Evolutionary conservation across 2,888 invertebrate genomes (phyloP).

Genomic region (Tenthredo mesomela): DNA sequence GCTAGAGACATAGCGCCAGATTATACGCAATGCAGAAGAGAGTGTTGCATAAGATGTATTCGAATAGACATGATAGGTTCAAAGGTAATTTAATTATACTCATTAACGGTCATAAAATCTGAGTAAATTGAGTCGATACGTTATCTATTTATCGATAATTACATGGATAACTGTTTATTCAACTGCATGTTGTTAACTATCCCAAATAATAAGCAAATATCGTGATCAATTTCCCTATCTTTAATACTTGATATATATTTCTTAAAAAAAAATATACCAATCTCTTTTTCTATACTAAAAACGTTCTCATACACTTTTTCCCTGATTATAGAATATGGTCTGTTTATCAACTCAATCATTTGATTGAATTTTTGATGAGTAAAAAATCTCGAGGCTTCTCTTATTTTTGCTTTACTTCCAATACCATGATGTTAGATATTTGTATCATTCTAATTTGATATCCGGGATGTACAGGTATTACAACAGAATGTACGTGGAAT

Average conservation of each 20-base stretch:
- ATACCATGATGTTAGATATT: neutral
- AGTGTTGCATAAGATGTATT: constrained; percentile 14
- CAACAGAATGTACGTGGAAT: constrained; percentile 76
- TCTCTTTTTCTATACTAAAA: neutral
- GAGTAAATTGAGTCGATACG: neutral
- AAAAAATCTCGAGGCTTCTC: neutral
- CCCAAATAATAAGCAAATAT: neutral
- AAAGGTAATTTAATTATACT: neutral
- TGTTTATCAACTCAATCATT: neutral
- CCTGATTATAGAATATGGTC: neutral
- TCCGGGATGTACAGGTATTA: constrained; percentile 62
- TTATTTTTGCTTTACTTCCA: neutral
- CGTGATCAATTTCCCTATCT: neutral
- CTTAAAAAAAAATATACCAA: neutral
- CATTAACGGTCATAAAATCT: neutral
- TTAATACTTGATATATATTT: neutral
- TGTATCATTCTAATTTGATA: neutral
- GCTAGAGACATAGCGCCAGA: neutral
- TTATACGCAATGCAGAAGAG: neutral
- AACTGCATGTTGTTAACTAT: neutral
- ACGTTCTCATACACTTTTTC: neutral
- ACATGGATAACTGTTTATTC: neutral
- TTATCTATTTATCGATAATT: neutral
- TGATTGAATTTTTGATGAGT: no score
- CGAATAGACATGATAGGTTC: constrained; percentile 14